Percentiles rank a stretch among this genome's conserved stretches.
phyloP scores from a whole-genome alignment of 2,888 invertebrate genomes.

The Dasypolia templi region DNA sequence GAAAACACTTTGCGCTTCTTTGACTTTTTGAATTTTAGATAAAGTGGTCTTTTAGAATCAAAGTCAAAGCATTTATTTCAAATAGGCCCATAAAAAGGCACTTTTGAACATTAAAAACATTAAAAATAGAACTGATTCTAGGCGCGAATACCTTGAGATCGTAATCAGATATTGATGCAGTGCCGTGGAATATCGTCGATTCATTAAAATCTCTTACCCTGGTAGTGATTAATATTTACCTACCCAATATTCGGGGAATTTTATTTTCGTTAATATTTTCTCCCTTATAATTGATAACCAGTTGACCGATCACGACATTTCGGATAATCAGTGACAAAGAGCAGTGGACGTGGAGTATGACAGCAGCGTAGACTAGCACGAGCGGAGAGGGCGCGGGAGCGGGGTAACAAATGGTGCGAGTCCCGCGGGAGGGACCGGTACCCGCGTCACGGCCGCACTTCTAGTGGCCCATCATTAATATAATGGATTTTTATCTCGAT shows the following conservation, averaged over 20 bases:
- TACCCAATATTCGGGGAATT: constrained; percentile 27
- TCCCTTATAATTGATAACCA: constrained; percentile 53
- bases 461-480: constrained; percentile 77
- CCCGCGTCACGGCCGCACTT: constrained; percentile 65
- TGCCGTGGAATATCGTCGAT: background rate
- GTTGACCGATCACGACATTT: constrained; percentile 75
- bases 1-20: constrained; percentile 73
- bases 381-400: constrained; percentile 49
- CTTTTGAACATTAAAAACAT: too few species aligned
- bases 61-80: too few species aligned
- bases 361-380: constrained; percentile 63
- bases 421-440: constrained; percentile 73
- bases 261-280: constrained; percentile 31
- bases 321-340: constrained; percentile 80
- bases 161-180: constrained; percentile 20
- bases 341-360: constrained; percentile 63
- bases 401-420: constrained; percentile 78
- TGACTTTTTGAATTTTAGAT: constrained; percentile 74
- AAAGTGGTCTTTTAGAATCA: constrained; percentile 54
- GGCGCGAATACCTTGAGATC: constrained; percentile 52
- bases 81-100: too few species aligned
- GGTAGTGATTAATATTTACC: background rate
- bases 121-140: too few species aligned
- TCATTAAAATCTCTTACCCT: background rate
- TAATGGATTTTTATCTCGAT: constrained; percentile 70